These are phyloP conservation scores for Brachionus sp. DNA, from an alignment of 1,140 invertebrate genomes.

Conservation along the genomic window DNA sequence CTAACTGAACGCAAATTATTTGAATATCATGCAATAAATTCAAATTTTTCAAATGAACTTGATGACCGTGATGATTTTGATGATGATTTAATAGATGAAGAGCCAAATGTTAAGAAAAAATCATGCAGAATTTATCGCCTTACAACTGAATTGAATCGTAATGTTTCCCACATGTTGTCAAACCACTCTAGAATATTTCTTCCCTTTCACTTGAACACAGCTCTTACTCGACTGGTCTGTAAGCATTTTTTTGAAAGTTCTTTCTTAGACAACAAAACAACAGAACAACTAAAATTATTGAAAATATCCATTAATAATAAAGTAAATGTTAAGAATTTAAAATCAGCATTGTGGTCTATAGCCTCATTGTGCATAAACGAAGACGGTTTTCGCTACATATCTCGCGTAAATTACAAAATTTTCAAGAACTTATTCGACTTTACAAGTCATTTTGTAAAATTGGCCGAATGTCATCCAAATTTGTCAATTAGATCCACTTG, in stretches of 20 bases:
- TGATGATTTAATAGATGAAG: not conserved
- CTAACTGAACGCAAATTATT: constrained; percentile 17
- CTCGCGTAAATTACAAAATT: not conserved
- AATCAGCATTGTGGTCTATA: constrained; percentile 1
- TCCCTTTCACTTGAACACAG: constrained; percentile 13
- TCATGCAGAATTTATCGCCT: not conserved
- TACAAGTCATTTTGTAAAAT: not conserved
- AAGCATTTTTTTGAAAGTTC: not conserved
- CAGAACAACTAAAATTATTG: not conserved
- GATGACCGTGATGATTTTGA: constrained; percentile 1
- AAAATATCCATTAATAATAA: not conserved
- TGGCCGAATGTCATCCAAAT: constrained; percentile 14
- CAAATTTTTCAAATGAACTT: not conserved
- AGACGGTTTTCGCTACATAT: constrained; percentile 31
- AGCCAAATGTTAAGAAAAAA: not conserved
- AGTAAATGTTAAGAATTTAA: constrained; percentile 1
- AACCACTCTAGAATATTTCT: not conserved
- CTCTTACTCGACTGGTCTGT: not conserved
- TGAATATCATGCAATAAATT: not conserved
- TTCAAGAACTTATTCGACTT: constrained; percentile 42
- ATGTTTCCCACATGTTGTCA: not conserved
- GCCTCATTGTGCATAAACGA: not conserved
- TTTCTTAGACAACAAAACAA: not conserved
- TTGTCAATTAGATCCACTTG: constrained; percentile 19
- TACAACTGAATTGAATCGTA: not conserved